Conservation (phyloP, 2,113 vertebrate genomes). For the Regulus satrapa region DNA sequence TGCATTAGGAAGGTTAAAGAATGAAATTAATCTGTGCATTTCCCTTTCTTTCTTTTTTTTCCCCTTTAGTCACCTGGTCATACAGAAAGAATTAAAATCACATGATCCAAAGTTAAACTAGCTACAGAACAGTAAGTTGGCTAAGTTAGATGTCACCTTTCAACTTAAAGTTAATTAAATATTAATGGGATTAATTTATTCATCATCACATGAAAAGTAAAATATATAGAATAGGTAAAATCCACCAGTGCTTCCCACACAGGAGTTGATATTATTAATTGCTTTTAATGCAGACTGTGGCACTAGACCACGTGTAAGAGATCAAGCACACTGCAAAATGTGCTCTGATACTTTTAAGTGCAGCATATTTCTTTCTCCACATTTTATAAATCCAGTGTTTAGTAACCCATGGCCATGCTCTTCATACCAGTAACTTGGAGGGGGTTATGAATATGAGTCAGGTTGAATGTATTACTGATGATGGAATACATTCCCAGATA, state of each 20-base stretch:
- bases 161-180: slow-evolving; percentile 78
- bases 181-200: slow-evolving; percentile 81
- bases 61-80: slow-evolving; percentile 77
- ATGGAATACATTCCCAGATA: slow-evolving; percentile 56
- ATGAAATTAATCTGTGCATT: slow-evolving; percentile 86
- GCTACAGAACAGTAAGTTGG: slow-evolving; percentile 74
- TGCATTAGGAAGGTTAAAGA: slow-evolving; percentile 92
- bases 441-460: slow-evolving; percentile 67
- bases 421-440: slow-evolving; percentile 38
- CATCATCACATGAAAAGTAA: slow-evolving; percentile 58
- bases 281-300: slow-evolving; percentile 59
- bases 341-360: slow-evolving; percentile 52
- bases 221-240: slow-evolving; percentile 65
- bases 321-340: not conserved
- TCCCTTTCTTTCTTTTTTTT: slow-evolving; percentile 57
- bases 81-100: slow-evolving; percentile 75
- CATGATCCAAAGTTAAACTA: slow-evolving; percentile 72
- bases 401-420: slow-evolving; percentile 69
- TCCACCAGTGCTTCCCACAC: slow-evolving; percentile 25
- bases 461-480: slow-evolving; percentile 65
- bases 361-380: slow-evolving; percentile 63
- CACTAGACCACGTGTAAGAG: slow-evolving; percentile 20
- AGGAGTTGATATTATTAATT: slow-evolving; percentile 69
- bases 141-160: slow-evolving; percentile 77
- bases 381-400: slow-evolving; percentile 73